phyloP scores from a whole-genome alignment of 37 sponge, comb jelly and placozoan species.

The Aphrocallistes beatrix region DNA sequence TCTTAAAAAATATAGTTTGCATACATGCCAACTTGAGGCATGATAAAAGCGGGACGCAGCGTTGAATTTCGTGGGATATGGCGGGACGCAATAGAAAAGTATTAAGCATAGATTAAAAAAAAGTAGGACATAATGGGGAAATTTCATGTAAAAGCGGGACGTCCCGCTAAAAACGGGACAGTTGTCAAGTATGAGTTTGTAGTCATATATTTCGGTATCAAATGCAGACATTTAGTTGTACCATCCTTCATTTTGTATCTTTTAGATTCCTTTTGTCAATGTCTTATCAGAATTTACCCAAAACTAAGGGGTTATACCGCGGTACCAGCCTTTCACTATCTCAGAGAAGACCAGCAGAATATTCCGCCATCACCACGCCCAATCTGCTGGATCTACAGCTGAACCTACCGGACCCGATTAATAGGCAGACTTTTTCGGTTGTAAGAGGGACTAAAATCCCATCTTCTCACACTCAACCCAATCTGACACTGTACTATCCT shows the following conservation, averaged over 20 bases:
- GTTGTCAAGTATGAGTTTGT: too few relatives aligned
- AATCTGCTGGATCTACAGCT: not conserved
- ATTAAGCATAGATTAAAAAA: too few relatives aligned
- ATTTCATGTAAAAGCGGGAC: too few relatives aligned
- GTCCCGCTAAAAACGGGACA: too few relatives aligned
- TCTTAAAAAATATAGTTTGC: too few relatives aligned
- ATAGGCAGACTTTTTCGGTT: not conserved
- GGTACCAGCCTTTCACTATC: not conserved
- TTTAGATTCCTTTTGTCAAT: too few relatives aligned
- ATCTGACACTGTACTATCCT: not conserved
- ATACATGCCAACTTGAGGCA: too few relatives aligned
- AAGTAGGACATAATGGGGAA: too few relatives aligned
- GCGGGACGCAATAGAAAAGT: too few relatives aligned
- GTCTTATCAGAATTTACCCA: not conserved
- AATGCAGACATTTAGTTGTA: not conserved
- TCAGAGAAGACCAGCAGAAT: not conserved
- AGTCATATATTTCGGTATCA: not conserved
- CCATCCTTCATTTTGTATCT: not conserved
- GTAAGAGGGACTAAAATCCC: not conserved
- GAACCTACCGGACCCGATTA: not conserved
- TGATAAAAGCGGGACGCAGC: too few relatives aligned
- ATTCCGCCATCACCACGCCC: not conserved
- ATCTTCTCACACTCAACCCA: not conserved
- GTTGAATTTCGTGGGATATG: too few relatives aligned
- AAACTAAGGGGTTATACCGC: not conserved